A percentile compares a stretch with the other conserved stretches of the same genome.
phyloP scores from a whole-genome alignment of 2,113 vertebrate species.

The Romanogobio albipinnatus region DNA sequence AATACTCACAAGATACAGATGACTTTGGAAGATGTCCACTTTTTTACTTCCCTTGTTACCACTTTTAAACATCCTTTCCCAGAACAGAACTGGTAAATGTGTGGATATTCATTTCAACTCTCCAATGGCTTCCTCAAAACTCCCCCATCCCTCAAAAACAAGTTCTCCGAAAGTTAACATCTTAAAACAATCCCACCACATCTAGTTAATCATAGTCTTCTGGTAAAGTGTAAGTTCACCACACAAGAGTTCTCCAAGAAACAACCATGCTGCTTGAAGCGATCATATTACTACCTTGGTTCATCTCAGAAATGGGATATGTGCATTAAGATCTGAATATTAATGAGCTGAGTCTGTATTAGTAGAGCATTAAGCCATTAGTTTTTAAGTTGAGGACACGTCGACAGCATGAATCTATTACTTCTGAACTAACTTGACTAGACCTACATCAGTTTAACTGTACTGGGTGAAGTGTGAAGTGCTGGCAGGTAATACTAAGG shows the following conservation, averaged over 20 bases:
- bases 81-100: background rate
- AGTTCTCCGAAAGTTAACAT: background rate
- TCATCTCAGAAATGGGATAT: background rate
- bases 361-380: conserved; percentile 5
- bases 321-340: conserved; percentile 28
- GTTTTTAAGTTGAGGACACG: background rate
- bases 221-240: background rate
- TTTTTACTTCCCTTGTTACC: too few relatives aligned
- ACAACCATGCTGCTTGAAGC: background rate
- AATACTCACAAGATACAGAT: background rate
- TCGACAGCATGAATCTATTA: background rate
- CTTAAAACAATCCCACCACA: background rate
- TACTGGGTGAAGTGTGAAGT: background rate
- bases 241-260: background rate
- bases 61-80: background rate
- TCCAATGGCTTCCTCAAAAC: background rate
- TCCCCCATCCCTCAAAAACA: too few relatives aligned
- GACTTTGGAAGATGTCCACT: too few relatives aligned
- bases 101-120: background rate
- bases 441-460: background rate
- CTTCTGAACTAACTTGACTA: background rate
- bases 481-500: conserved; percentile 25
- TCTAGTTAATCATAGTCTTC: background rate
- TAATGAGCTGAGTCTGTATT: conserved; percentile 4
- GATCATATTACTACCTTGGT: background rate